Conservation (phyloP, 2,113 vertebrate genomes). For the Opisthocomus hoazin region DNA sequence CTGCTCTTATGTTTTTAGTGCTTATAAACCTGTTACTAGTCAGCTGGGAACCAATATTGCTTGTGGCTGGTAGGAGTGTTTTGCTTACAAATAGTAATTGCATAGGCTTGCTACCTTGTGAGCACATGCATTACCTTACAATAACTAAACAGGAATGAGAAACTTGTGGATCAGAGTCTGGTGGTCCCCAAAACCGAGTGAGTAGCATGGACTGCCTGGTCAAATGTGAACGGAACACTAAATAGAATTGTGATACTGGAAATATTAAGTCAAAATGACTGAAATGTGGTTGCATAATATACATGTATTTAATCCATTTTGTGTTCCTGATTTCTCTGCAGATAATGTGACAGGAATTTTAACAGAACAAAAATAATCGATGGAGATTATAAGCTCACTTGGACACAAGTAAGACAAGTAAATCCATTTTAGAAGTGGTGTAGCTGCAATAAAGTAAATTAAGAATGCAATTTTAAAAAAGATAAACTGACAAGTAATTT, state of each 20-base stretch:
- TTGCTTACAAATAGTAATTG: not conserved
- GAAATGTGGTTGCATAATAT: not conserved
- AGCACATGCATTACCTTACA: not conserved
- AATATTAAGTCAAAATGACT: not conserved
- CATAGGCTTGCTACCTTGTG: not conserved
- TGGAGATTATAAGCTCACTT: not conserved
- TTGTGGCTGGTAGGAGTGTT: not conserved
- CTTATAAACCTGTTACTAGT: not conserved
- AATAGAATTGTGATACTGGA: not conserved
- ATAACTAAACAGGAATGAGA: not conserved
- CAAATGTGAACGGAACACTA: not conserved
- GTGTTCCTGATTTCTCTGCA: not conserved
- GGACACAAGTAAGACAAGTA: not conserved
- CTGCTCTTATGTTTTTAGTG: not conserved
- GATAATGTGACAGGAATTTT: not conserved
- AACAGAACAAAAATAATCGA: not conserved
- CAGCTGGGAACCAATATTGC: accelerated
- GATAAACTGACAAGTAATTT: conserved; percentile 27
- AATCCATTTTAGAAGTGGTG: not conserved
- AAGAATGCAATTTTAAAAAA: not conserved
- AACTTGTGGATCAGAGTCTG: not conserved
- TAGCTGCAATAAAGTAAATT: conserved; percentile 13
- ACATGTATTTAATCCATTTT: not conserved
- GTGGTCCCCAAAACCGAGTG: not conserved
- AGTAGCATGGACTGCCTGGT: not conserved